These are phyloP conservation scores for Helleia helle DNA, from an alignment of 2,888 invertebrate species.

Conservation along the genomic window DNA sequence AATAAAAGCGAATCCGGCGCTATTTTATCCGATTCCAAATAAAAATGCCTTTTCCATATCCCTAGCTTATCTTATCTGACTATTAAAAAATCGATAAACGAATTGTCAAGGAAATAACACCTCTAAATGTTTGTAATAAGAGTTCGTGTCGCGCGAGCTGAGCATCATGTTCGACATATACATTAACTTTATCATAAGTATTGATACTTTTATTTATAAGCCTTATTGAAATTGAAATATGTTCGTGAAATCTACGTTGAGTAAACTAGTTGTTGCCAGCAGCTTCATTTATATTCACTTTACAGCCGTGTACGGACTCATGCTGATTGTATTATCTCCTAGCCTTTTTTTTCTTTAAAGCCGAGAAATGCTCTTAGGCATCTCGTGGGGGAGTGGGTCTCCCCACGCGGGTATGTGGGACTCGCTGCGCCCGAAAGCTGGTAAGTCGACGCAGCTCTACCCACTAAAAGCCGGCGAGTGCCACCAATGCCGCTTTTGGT, in stretches of 20 bases:
- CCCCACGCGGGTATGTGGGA: no score
- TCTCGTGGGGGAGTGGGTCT: no score
- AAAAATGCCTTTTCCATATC: slow-evolving; percentile 5
- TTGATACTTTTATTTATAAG: background rate
- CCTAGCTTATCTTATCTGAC: slow-evolving; percentile 13
- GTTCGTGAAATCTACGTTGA: background rate
- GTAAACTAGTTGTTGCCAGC: no score
- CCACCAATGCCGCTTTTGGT: no score
- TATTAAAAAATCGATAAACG: slow-evolving; percentile 13
- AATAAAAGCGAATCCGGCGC: slow-evolving; percentile 1
- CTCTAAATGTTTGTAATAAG: background rate
- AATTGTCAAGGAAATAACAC: background rate
- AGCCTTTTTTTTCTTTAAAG: no score
- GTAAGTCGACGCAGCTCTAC: no score
- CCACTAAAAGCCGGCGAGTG: no score
- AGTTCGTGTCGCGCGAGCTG: background rate
- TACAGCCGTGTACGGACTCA: no score
- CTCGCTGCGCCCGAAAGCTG: no score
- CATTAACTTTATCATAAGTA: background rate
- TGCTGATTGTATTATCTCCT: no score
- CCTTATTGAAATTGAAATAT: slow-evolving; percentile 5
- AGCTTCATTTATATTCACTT: no score
- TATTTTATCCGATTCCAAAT: slow-evolving; percentile 7
- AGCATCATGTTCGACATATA: background rate
- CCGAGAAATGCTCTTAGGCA: no score